Base-by-base conservation (phyloP, 2,888 invertebrate genomes). In the Bugula neritina region DNA sequence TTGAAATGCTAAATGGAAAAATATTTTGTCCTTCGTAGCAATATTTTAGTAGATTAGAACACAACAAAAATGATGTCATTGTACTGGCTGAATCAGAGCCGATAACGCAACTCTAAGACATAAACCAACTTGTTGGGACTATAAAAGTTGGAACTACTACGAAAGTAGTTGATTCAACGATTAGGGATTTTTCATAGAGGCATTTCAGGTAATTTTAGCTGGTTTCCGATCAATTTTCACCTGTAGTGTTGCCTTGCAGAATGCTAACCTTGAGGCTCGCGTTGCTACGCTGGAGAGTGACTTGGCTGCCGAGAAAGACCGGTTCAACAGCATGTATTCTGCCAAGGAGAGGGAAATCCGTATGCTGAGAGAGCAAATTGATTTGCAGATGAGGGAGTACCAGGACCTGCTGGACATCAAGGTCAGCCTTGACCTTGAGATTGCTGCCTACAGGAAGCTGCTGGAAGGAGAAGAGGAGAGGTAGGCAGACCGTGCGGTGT, bases 361-460 rank as follows among this genome's bases (percentile, higher is more conserved):
- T 1, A 74, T 75, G 10, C 74, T 82, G 3, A 75, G 79, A 10
- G 63, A 74, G 3, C 74, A 94, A 83, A 92, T 95, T 90, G 90
- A 91, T 0, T 89, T 89, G 23, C 93, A 96, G 82, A 87, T 95
- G 79, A 89, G 91, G 80, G 98, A 99, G 84, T 99, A 97, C 85
- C 93, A 94, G 84, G 95, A 95, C 80, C 89, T 99, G 74, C 92
- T 97, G 91, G 97, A 97, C 85, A 93, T 94, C 84, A 98, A 97
- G 87, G 91, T 94, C 54, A 91, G 92, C 34, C 87, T 95, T 72
- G 94, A 94, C 84, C 88, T 90, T 81, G 94, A 94, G 87, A 91
- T 96, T 78, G 90, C 92, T 63, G 93, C 94, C 10, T 98, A 98
- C 86, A 89, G 92, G 75, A 92, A 92, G 80, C 85, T 94, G 76